Evolutionary conservation across 2,888 invertebrate genomes (phyloP).

Genomic region (Pasiphila rectangulata): DNA sequence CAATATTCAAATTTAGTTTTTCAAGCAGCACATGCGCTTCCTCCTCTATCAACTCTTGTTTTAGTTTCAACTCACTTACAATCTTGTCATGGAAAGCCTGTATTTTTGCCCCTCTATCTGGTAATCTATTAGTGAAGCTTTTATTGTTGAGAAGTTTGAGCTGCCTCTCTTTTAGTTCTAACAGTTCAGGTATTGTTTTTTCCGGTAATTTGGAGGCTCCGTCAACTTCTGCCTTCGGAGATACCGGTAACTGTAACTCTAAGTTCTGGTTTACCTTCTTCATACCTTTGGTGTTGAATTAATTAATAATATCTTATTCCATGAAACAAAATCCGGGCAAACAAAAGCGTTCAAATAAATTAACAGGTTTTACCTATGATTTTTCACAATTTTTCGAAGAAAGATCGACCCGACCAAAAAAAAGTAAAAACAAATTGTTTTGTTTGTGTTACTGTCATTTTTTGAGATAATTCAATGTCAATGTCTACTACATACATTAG

Average conservation of each 20-base stretch:
- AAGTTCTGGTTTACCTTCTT: constrained; percentile 67
- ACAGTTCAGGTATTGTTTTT: constrained; percentile 70
- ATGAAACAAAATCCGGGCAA: too few species aligned
- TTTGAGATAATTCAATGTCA: too few species aligned
- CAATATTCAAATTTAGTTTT: constrained; percentile 66
- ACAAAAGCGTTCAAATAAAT: too few species aligned
- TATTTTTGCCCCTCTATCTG: constrained; percentile 82
- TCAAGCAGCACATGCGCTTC: constrained; percentile 73
- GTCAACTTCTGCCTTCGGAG: constrained; percentile 73
- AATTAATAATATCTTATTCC: too few species aligned
- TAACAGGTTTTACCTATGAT: too few species aligned
- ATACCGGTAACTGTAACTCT: constrained; percentile 62
- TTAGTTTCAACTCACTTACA: constrained; percentile 64
- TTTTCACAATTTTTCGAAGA: too few species aligned
- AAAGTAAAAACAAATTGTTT: too few species aligned
- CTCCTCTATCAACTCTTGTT: constrained; percentile 76
- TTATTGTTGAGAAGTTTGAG: constrained; percentile 78
- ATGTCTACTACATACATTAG: too few species aligned
- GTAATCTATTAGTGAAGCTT: constrained; percentile 73
- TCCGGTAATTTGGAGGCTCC: constrained; percentile 74
- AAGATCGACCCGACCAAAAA: too few species aligned
- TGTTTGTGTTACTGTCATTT: too few species aligned
- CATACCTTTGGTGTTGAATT: too few species aligned
- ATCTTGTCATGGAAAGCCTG: constrained; percentile 70
- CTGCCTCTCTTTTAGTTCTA: constrained; percentile 79